Percentiles rank a stretch among this genome's conserved stretches.
These are phyloP conservation scores for Dasysyrphus tricinctus DNA, from an alignment of 2,888 invertebrate species.

Conservation along the genomic window DNA sequence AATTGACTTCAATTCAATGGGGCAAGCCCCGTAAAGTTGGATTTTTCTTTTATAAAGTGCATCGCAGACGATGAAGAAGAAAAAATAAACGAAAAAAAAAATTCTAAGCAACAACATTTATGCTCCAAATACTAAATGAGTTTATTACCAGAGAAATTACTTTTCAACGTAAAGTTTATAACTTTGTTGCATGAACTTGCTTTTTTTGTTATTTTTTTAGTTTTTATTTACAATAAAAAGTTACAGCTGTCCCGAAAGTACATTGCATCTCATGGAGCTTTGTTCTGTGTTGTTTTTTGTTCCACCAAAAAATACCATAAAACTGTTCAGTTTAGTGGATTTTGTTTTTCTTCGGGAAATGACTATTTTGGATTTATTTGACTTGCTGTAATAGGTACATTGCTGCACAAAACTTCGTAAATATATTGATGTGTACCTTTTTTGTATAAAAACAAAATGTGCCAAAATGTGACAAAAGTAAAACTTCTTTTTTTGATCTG, in stretches of 20 bases:
- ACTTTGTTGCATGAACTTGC: background rate
- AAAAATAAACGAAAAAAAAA: background rate
- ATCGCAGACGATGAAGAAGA: background rate
- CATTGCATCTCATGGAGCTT: no score
- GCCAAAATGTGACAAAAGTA: no score
- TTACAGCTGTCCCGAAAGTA: background rate
- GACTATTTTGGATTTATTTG: no score
- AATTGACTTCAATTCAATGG: slow-evolving; percentile 15
- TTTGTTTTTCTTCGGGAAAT: no score
- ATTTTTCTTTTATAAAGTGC: background rate
- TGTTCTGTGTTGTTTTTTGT: no score
- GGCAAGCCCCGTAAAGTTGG: background rate
- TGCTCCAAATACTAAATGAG: slow-evolving; percentile 31
- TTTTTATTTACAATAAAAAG: background rate
- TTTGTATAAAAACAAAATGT: no score
- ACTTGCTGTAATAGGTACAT: no score
- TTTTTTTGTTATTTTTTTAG: background rate
- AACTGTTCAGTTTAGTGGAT: no score
- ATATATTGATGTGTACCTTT: no score
- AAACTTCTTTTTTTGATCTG: no score
- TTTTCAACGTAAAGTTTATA: background rate
- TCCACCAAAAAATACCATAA: no score
- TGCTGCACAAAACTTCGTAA: no score
- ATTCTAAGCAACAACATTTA: background rate
- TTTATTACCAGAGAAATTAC: slow-evolving; percentile 12